Evolutionary conservation across 2,888 invertebrate genomes (phyloP), one percentile per base, ranked within the genome.

Genomic region (Matsumyia berberina): DNA sequence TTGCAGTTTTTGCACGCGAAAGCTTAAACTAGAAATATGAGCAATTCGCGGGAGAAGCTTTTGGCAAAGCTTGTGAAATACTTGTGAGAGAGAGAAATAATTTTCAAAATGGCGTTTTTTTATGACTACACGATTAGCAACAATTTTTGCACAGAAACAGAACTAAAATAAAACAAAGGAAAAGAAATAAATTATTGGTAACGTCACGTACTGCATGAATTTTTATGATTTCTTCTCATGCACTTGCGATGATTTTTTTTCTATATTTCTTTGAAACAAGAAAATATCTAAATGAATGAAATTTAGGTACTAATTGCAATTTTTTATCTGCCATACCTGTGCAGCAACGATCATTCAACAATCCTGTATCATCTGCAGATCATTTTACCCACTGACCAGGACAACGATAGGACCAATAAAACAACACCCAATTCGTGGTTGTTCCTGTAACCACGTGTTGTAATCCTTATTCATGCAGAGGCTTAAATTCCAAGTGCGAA

Each of bases 71-170:
- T 64, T 64, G n/a, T 11, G 0, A 19, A n/a, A 57, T 12, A 8
- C 15, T 46, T 6, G n/a, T 19, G 5, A 31, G 9, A 72, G 51
- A 60, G 49, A 62, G 17, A 44, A 35, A 17, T 57, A n/a, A 4
- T 55, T 64, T 66, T 57, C 33, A 64, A 64, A 74, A 74, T 74
- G 74, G 74, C 74, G 74, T 62, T 33, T 46, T 62, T 74, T 74
- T 64, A 74, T 64, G 55, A 55, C 73, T 42, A 19, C 4, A 44
- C 46, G 35, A 64, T 74, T 74, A 64, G 64, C 55, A 74, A 64
- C 55, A 64, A 55, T 46, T 35, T n/a, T 37, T 5, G 44, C 39
- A 37, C 8, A 37, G 24, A 29, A n/a, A 37, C 8, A 37, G 24
- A 29, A n/a, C n/a, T 15, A 39, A 39, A 33, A 57, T 57, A 57